Evolutionary conservation across 1,140 invertebrate genomes (phyloP), one percentile per base, ranked within the genome.

Genomic region (Habropoda laboriosa): DNA sequence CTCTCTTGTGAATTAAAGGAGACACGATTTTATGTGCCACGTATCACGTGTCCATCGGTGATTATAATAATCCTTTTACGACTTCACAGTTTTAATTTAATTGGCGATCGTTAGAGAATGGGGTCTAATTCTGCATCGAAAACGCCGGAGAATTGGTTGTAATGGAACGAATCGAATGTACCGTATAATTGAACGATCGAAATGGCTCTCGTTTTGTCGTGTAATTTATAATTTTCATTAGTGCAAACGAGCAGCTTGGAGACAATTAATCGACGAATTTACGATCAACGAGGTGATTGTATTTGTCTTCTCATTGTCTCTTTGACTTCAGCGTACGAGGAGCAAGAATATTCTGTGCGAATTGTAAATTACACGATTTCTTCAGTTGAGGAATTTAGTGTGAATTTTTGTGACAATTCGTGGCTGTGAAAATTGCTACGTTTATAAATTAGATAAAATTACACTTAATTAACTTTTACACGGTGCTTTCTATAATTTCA

Each of bases 41-140:
- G 21, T 53, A 8, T 13, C 4, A 38, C 66, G n/a, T 24, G 16
- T 38, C 21, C 40, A 18, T 32, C 13, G 4, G 0, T 13, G 30
- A 57, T 76, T 57, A 27, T 67, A 30, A 16, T 16, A 27, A 67
- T 76, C 49, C 8, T 67, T 42, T 35, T 21, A 68, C 16, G 38
- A 47, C 49, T 7, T 49, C 58, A 21, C 24, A 40, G 61, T 45
- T 66, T 66, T 75, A 60, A 74, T 77, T 70, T 47, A 64, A 53
- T 64, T 24, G 47, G 18, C 47, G n/a, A 6, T 30, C 24, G n/a
- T 40, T 27, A 40, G n/a, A 18, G 18, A 49, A 55, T 55, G 32
- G 35, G 67, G n/a, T n/a, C 32, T 53, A 38, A 71, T 53, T 38
- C 21, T n/a, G 24, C 27, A 21, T 27, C 38, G 49, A 21, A 53